Conservation (phyloP, 2,888 invertebrate species). For the Cephus pygmeus region DNA sequence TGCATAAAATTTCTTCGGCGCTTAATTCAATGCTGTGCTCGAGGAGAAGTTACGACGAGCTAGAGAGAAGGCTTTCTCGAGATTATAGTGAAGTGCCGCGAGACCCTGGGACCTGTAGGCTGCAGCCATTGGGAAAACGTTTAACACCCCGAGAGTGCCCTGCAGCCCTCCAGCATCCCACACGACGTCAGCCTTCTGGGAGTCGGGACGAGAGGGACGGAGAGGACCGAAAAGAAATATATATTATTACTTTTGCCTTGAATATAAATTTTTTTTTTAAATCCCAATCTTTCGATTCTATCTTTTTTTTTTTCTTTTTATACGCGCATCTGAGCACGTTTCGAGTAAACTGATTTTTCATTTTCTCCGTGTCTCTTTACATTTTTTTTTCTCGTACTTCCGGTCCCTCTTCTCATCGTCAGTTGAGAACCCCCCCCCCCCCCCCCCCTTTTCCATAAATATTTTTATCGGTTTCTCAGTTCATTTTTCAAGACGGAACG, state of each 20-base stretch:
- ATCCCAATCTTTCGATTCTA: neutral
- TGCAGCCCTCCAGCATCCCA: neutral
- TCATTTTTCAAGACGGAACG: constrained; percentile 29
- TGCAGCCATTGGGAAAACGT: neutral
- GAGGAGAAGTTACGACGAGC: neutral
- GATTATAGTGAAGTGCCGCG: neutral
- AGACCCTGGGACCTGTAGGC: neutral
- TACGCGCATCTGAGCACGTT: neutral
- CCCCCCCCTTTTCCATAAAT: neutral
- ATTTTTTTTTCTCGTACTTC: neutral
- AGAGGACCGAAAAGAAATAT: neutral
- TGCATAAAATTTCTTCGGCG: constrained; percentile 61
- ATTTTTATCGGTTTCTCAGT: neutral
- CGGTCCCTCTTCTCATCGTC: neutral
- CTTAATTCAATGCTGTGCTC: constrained; percentile 59
- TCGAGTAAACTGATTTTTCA: neutral
- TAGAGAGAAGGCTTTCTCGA: neutral
- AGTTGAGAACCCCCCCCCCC: neutral
- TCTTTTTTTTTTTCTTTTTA: neutral
- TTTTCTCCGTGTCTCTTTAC: neutral
- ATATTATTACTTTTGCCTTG: neutral
- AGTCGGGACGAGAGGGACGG: neutral
- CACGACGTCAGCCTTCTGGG: neutral
- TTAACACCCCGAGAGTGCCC: neutral
- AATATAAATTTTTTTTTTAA: neutral